phyloP scores from a whole-genome alignment of 2,113 vertebrate species.

The Urocitellus parryii region DNA sequence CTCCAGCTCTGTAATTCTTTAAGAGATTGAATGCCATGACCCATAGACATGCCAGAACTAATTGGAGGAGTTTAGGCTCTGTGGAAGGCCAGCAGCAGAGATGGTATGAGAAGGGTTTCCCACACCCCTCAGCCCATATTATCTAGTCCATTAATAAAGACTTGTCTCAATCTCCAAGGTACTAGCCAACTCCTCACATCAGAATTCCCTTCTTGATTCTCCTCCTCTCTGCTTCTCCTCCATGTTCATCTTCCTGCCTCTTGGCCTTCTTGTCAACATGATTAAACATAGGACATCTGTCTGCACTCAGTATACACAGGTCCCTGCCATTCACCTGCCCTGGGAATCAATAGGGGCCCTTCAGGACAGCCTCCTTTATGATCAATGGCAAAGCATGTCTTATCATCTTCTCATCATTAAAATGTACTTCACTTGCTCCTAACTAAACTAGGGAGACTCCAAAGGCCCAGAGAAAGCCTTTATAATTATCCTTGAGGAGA shows the following conservation, averaged over 20 bases:
- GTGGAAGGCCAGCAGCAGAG: background rate
- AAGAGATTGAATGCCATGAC: background rate
- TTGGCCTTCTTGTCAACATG: background rate
- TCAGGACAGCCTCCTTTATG: fast-evolving
- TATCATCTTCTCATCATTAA: background rate
- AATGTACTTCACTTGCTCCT: background rate
- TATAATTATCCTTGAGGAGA: background rate
- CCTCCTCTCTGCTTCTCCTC: background rate
- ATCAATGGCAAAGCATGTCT: fast-evolving
- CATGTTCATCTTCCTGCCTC: background rate
- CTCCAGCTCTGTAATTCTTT: background rate
- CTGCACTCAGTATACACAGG: fast-evolving
- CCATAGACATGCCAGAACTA: background rate
- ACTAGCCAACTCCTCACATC: background rate
- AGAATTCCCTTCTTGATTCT: background rate
- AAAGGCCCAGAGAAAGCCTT: conserved; percentile 8
- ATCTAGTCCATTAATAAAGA: background rate
- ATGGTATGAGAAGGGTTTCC: background rate
- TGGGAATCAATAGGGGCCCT: background rate
- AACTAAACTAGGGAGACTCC: background rate
- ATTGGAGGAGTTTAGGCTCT: background rate
- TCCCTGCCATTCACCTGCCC: background rate
- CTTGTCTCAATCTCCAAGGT: background rate
- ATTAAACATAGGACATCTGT: background rate
- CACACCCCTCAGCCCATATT: background rate